Percentiles rank a stretch among this genome's conserved stretches.
phyloP scores from a whole-genome alignment of 2,888 invertebrate genomes.

The Eulithis prunata region DNA sequence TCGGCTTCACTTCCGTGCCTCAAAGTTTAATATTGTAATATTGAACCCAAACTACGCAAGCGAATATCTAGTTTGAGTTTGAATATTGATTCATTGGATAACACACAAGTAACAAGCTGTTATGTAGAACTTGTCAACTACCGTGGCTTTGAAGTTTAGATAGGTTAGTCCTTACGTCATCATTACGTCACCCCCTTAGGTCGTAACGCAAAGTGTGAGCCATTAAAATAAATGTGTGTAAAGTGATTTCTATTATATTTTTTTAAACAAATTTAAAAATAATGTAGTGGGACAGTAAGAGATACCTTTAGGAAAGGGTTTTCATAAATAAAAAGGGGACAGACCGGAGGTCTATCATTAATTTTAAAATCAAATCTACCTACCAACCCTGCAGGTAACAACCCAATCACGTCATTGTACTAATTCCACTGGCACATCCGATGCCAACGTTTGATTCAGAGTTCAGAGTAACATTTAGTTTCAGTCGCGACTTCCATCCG shows the following conservation, averaged over 20 bases:
- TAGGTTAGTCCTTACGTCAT: no score
- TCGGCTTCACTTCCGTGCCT: background rate
- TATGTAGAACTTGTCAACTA: background rate
- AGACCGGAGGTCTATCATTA: background rate
- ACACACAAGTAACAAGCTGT: background rate
- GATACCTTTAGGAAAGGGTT: no score
- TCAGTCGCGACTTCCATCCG: conserved; percentile 60
- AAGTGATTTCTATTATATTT: no score
- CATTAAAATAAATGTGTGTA: no score
- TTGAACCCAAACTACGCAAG: background rate
- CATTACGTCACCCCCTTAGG: no score
- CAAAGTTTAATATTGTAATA: background rate
- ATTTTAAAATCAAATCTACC: background rate
- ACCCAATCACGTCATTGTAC: conserved; percentile 60
- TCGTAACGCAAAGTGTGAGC: no score
- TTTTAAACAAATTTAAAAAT: no score
- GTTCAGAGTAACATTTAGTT: conserved; percentile 65
- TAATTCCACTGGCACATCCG: conserved; percentile 60
- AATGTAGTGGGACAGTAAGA: no score
- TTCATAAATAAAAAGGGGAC: background rate
- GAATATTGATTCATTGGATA: background rate
- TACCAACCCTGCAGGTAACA: conserved; percentile 51
- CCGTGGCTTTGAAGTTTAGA: background rate
- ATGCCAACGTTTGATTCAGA: conserved; percentile 74
- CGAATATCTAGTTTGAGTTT: background rate